These are phyloP conservation scores for Drosophila kuntzei DNA, from an alignment of 2,888 invertebrate species.

Conservation along the genomic window DNA sequence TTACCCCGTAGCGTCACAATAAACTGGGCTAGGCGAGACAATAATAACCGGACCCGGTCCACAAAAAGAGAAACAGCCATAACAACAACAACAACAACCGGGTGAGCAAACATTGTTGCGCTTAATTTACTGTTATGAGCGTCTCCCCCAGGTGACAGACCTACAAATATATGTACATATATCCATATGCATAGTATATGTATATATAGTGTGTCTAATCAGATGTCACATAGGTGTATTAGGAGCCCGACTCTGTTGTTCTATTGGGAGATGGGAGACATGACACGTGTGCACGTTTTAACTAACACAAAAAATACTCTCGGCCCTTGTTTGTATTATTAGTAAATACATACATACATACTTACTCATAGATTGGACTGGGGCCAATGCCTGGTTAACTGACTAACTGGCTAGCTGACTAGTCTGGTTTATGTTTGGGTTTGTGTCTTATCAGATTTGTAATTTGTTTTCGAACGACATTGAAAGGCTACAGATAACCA, in stretches of 20 bases:
- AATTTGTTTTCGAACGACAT: slow-evolving; percentile 68
- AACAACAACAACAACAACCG: too few species aligned
- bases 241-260: slow-evolving; percentile 6
- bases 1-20: not conserved
- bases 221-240: slow-evolving; percentile 9
- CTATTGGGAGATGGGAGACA: slow-evolving; percentile 10
- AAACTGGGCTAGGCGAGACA: slow-evolving; percentile 33
- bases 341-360: slow-evolving; percentile 30
- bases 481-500: slow-evolving; percentile 49
- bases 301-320: slow-evolving; percentile 42
- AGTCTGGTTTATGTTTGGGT: slow-evolving; percentile 44
- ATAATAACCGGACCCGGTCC: slow-evolving; percentile 49
- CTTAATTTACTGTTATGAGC: slow-evolving; percentile 75
- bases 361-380: slow-evolving; percentile 34
- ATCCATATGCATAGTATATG: not conserved
- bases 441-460: slow-evolving; percentile 62
- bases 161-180: slow-evolving; percentile 3
- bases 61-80: slow-evolving; percentile 4
- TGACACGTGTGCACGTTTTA: slow-evolving; percentile 72
- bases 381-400: slow-evolving; percentile 20
- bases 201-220: slow-evolving; percentile 29
- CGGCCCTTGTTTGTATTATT: slow-evolving; percentile 20
- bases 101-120: slow-evolving; percentile 69
- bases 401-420: slow-evolving; percentile 13
- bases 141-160: slow-evolving; percentile 23